phyloP scores from a whole-genome alignment of 2,113 vertebrate genomes.

The Chaetodon trifascialis region DNA sequence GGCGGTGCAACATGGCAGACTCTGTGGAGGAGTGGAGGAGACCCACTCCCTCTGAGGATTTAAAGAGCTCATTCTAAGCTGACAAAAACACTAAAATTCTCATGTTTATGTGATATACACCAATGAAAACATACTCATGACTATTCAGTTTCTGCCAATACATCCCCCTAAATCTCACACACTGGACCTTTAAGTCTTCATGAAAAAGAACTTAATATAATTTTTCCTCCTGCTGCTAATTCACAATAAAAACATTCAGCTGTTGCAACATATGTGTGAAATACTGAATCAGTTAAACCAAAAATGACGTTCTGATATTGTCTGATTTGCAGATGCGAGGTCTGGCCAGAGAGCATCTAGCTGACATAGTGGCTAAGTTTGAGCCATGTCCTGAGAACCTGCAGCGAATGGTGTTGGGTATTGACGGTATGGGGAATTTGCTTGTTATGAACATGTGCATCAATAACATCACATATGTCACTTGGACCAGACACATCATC shows the following conservation, averaged over 20 bases:
- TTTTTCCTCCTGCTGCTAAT: not conserved
- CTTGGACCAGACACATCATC: not conserved
- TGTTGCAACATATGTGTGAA: not conserved
- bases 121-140: too few relatives aligned
- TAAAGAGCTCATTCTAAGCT: too few relatives aligned
- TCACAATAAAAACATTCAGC: not conserved
- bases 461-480: not conserved
- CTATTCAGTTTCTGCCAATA: too few relatives aligned
- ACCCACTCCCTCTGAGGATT: too few relatives aligned
- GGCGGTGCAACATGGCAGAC: too few relatives aligned
- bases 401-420: constrained; percentile 88
- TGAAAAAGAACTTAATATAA: too few relatives aligned
- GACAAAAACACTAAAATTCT: too few relatives aligned
- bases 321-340: constrained; percentile 85
- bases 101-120: too few relatives aligned
- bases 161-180: too few relatives aligned
- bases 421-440: constrained; percentile 88
- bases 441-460: not conserved
- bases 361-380: constrained; percentile 90
- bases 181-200: too few relatives aligned
- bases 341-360: constrained; percentile 88
- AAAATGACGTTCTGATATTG: not conserved
- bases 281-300: not conserved
- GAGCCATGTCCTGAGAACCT: constrained; percentile 93
- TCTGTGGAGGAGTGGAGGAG: too few relatives aligned